phyloP scores from a whole-genome alignment of 1,140 invertebrate species.

The Cyclargus thomasi region DNA sequence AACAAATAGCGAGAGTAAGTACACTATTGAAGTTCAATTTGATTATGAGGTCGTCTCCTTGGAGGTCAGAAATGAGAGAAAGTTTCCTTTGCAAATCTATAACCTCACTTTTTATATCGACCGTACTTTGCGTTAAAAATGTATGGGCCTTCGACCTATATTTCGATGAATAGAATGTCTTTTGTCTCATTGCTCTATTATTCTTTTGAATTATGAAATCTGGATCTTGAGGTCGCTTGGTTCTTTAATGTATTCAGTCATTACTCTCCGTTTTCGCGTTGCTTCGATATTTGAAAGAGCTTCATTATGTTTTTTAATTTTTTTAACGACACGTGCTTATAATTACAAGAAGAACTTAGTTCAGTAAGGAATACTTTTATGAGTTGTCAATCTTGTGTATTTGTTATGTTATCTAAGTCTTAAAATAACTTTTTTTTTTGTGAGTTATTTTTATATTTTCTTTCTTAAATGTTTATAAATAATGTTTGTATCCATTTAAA shows the following conservation, averaged over 20 bases:
- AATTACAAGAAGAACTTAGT: too few relatives aligned
- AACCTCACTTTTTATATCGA: conserved; percentile 8
- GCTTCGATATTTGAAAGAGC: background rate
- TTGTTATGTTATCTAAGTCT: too few relatives aligned
- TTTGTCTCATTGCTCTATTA: conserved; percentile 21
- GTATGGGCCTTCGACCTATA: conserved; percentile 9
- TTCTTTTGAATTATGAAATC: conserved; percentile 27
- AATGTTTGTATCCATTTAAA: too few relatives aligned
- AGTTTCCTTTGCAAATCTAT: conserved; percentile 4
- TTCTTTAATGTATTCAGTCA: conserved; percentile 5
- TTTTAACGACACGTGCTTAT: too few relatives aligned
- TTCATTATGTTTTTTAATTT: background rate
- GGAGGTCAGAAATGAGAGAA: background rate
- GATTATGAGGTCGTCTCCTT: background rate
- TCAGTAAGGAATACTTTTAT: too few relatives aligned
- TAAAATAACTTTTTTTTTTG: too few relatives aligned
- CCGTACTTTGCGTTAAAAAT: conserved; percentile 13
- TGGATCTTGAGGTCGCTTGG: conserved; percentile 14
- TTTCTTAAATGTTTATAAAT: too few relatives aligned
- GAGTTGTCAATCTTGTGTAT: too few relatives aligned
- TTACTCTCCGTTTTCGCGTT: background rate
- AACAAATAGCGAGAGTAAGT: too few relatives aligned
- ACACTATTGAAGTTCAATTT: background rate
- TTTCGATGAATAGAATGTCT: conserved; percentile 17
- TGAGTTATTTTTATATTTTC: too few relatives aligned